These are phyloP conservation scores for Proterorhinus semilunaris DNA, from an alignment of 2,113 vertebrate genomes.

Conservation along the genomic window DNA sequence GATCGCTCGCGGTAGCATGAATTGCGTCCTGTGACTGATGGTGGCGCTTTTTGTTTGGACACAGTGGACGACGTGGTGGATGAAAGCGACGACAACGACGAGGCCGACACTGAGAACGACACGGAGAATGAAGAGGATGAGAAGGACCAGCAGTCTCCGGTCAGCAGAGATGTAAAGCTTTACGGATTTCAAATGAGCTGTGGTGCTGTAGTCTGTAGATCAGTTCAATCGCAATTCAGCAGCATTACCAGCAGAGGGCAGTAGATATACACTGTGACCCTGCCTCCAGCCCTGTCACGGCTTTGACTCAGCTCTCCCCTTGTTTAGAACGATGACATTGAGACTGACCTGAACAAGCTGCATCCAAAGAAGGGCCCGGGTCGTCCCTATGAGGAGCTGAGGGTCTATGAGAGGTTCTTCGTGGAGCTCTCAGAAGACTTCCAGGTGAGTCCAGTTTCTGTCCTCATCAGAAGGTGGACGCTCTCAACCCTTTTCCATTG, in stretches of 20 bases:
- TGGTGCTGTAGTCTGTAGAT: too few species aligned
- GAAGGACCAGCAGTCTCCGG: constrained; percentile 74
- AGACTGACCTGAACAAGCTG: constrained; percentile 94
- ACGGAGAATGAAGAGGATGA: constrained; percentile 89
- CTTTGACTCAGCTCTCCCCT: constrained; percentile 14
- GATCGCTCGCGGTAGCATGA: constrained; percentile 19
- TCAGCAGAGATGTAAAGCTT: constrained; percentile 23
- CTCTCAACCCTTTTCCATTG: too few species aligned
- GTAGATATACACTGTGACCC: not conserved
- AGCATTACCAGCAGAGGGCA: constrained; percentile 44
- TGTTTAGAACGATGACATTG: constrained; percentile 94
- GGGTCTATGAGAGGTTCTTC: constrained; percentile 91
- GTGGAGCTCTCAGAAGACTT: constrained; percentile 91
- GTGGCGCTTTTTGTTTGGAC: constrained; percentile 46
- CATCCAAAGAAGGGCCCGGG: constrained; percentile 80
- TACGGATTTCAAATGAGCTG: too few species aligned
- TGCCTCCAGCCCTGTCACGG: not conserved
- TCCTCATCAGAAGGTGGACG: not conserved
- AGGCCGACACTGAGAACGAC: constrained; percentile 87
- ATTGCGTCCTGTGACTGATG: not conserved
- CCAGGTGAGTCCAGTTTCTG: constrained; percentile 77
- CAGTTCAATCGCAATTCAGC: not conserved
- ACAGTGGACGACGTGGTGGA: constrained; percentile 96
- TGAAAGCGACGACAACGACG: constrained; percentile 95
- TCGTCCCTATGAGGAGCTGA: constrained; percentile 87